Evolutionary conservation across 2,113 vertebrate genomes (phyloP), one percentile per base, ranked within the genome.

Genomic region (Mus pahari): DNA sequence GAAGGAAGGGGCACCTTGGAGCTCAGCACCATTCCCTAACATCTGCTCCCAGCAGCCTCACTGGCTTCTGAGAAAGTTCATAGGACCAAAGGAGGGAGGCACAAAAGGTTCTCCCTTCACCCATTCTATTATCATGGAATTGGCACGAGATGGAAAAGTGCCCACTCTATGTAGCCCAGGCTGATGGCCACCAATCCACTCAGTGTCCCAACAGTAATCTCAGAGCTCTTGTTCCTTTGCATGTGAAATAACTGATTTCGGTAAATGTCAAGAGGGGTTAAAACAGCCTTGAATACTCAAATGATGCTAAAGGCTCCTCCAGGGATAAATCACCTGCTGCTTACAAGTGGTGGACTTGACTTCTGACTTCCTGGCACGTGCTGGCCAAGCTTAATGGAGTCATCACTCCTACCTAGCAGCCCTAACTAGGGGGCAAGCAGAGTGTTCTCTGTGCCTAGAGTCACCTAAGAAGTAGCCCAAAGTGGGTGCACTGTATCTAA

Each of bases 381-480:
- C 39, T 3, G 14, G 0, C n/a, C 53, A 58, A 22, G 70, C n/a
- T 86, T 13, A 70, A 22, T 3, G 28, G 11, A 12, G 7, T 7
- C 24, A 28, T 5, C 36, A 26, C 19, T 4, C 4, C 22, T 39
- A 13, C 8, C 22, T 48, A 31, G 31, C 9, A 10, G 58, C 19
- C 28, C 39, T 45, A 28, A 24, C 62, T 39, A 13, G 0, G 0
- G 8, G 31, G 53, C 12, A 60, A 36, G 48, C n/a, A 75, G 60
- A 24, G 0, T 0, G 0, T 7, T 66, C 0, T 5, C 13, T 13
- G 19, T 22, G 22, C 48, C 79, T 7, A 19, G 39, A 2, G 0
- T 81, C 7, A 5, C 64, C 31, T 36, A 36, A n/a, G 60, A 48
- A 3, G 73, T 17, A 13, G 10, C 14, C 11, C 48, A 66, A 62